Evolutionary conservation across 2,113 vertebrate genomes (phyloP), one percentile per base, ranked within the genome.

Genomic region (Crotalus horridus): DNA sequence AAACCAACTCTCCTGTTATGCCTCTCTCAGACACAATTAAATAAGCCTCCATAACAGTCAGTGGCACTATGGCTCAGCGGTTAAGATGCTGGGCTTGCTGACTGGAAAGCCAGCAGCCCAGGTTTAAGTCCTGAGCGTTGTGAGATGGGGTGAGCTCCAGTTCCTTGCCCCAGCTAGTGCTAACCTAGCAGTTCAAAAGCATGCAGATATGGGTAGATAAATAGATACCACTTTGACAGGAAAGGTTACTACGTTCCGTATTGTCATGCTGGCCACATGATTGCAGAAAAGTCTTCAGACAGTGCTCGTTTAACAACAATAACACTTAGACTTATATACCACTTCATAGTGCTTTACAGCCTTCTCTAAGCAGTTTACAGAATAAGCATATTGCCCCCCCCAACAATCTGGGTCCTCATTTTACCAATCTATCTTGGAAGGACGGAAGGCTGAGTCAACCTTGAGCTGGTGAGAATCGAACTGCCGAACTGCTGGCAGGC

Each of bases 1-100:
- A 93, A 88, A 87, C 89, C 92, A 93, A 94, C 61, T 59, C 69
- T 93, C 92, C 8, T 54, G 7, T 90, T 0, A 88, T 92, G 13
- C 9, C 61, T 33, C n/a, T 87, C 20, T 33, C 61, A 88, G 53
- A 59, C 39, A 58, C 21, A n/a, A 9, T 26, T 43, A 43, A 81
- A 81, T 39, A 12, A 54, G 21, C 51, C 29, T 43, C 55, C 48
- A 29, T 15, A 20, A 43, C n/a, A 54, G 56, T 6, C 55, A 29
- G 43, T 3, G 2, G 29, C 5, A 0, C 29, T 13, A 33, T 33
- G 64, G 29, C 29, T 69, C 29, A 33, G 64, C 2, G 2, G 64
- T n/a, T 69, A 69, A n/a, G 64, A 69, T 69, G 64, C 2, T 33
- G 64, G 64, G 29, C 64, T 69, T 69, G 64, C 15, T 5, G 0